Evolutionary conservation across 2,888 invertebrate species (phyloP).

Genomic region (Drosophila prolongata): DNA sequence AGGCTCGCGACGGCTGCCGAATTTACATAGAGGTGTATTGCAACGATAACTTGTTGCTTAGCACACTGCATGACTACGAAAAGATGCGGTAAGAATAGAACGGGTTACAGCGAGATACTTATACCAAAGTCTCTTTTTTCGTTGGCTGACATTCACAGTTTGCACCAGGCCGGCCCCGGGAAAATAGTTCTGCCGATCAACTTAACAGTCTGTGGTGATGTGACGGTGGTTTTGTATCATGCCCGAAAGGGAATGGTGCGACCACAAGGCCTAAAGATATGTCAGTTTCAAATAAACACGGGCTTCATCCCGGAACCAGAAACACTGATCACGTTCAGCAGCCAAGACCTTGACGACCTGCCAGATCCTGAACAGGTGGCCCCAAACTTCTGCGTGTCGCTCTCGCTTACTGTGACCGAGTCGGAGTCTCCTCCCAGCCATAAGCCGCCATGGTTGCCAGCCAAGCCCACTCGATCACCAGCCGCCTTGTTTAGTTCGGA

Average conservation of each 20-base stretch:
- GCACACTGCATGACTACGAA: constrained; percentile 95
- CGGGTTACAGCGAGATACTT: no score
- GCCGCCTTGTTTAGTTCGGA: constrained; percentile 89
- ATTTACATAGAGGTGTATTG: constrained; percentile 96
- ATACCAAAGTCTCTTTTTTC: background rate
- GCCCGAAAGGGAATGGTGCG: constrained; percentile 93
- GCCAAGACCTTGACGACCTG: constrained; percentile 92
- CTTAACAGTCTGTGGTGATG: constrained; percentile 93
- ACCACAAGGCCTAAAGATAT: constrained; percentile 93
- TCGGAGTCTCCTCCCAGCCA: constrained; percentile 88
- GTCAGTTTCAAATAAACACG: constrained; percentile 94
- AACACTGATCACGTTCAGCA: constrained; percentile 90
- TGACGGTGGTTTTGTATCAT: constrained; percentile 92
- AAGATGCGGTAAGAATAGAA: constrained; percentile 90
- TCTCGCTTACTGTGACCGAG: constrained; percentile 90
- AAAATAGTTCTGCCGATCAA: constrained; percentile 89
- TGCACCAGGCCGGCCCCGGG: constrained; percentile 80
- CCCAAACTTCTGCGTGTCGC: constrained; percentile 88
- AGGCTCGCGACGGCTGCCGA: constrained; percentile 96
- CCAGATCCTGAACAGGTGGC: constrained; percentile 90
- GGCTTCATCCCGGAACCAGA: constrained; percentile 92
- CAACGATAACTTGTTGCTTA: constrained; percentile 92
- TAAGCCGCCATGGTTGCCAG: constrained; percentile 91
- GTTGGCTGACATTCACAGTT: constrained; percentile 51
- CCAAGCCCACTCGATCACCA: constrained; percentile 86